phyloP scores from a whole-genome alignment of 2,888 invertebrate species.

The Prosopocoilus inquinatus region DNA sequence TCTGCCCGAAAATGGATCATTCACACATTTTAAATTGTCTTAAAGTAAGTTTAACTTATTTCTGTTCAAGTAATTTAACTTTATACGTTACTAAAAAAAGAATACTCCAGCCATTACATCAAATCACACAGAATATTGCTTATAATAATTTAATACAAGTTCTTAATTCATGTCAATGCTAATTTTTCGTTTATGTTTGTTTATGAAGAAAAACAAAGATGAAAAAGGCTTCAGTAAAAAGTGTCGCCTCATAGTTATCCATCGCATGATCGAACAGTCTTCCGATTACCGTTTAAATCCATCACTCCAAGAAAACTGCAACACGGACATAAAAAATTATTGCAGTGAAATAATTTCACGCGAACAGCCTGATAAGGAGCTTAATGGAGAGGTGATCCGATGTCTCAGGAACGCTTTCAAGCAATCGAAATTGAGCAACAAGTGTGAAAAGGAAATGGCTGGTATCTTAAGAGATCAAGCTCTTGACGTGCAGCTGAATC shows the following conservation, averaged over 20 bases:
- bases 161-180: too few species aligned
- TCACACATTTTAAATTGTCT: constrained; percentile 73
- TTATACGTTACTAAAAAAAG: neutral
- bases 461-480: constrained; percentile 84
- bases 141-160: too few species aligned
- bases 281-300: constrained; percentile 89
- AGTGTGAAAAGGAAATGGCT: constrained; percentile 81
- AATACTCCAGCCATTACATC: too few species aligned
- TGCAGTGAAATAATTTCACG: constrained; percentile 48
- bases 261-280: constrained; percentile 87
- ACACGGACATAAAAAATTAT: constrained; percentile 73
- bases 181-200: constrained; percentile 24
- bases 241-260: constrained; percentile 81
- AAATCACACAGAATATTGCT: too few species aligned
- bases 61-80: neutral
- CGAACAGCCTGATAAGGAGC: constrained; percentile 64
- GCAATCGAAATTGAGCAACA: constrained; percentile 67
- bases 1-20: constrained; percentile 72
- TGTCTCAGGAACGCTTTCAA: constrained; percentile 82
- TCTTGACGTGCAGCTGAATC: constrained; percentile 87
- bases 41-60: constrained; percentile 55
- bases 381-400: constrained; percentile 80
- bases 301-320: constrained; percentile 76
- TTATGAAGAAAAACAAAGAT: constrained; percentile 67
- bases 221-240: constrained; percentile 76